Evolutionary conservation across 1,140 invertebrate genomes (phyloP).

Genomic region (Temnothorax curvispinosus): DNA sequence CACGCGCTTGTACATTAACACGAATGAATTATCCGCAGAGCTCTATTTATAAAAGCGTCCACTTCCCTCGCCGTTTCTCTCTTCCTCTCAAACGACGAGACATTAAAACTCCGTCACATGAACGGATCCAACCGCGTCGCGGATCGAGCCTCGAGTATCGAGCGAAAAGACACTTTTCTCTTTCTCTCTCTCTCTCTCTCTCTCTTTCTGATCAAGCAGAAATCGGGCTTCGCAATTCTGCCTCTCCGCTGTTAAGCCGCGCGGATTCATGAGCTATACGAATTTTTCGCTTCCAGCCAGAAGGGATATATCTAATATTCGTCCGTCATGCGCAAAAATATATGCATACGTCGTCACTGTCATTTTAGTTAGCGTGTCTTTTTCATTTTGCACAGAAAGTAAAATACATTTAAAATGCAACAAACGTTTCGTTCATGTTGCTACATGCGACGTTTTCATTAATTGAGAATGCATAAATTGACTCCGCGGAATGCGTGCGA

Average conservation of each 20-base stretch:
- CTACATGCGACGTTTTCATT: not conserved
- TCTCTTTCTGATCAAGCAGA: not conserved
- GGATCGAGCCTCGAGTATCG: slow-evolving; percentile 48
- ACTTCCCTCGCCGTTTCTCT: not conserved
- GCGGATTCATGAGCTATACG: not conserved
- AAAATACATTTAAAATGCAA: slow-evolving; percentile 12
- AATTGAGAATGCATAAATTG: slow-evolving; percentile 22
- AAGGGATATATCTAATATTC: slow-evolving; percentile 3
- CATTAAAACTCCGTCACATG: slow-evolving; percentile 40
- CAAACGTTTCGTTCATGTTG: not conserved
- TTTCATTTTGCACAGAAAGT: not conserved
- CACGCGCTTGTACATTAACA: slow-evolving; percentile 23
- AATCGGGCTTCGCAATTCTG: slow-evolving; percentile 13
- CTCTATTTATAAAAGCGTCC: slow-evolving; percentile 44
- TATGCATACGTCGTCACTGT: not conserved
- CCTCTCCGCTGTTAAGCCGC: not conserved
- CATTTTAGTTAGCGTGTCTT: not conserved
- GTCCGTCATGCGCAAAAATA: not conserved
- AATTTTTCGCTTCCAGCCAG: not conserved
- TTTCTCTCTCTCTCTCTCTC: not conserved
- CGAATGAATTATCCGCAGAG: slow-evolving; percentile 14
- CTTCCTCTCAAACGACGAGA: not conserved
- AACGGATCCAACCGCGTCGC: not conserved
- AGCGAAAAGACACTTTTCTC: not conserved
- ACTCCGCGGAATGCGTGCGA: not conserved